Evolutionary conservation across 2,113 vertebrate genomes (phyloP), one percentile per base, ranked within the genome.

Genomic region (Mugil cephalus): DNA sequence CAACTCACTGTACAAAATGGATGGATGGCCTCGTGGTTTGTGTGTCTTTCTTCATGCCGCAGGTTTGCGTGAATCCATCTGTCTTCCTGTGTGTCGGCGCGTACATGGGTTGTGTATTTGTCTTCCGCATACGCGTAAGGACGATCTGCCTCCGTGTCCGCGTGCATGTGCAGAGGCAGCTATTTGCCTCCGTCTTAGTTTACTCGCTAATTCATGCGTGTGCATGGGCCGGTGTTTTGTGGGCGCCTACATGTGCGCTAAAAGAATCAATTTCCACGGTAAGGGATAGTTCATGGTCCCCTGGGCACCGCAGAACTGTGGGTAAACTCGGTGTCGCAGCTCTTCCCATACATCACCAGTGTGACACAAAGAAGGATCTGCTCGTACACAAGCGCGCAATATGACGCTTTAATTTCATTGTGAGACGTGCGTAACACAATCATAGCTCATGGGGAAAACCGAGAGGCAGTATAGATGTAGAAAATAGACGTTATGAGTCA

Each of bases 261-360:
- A 76, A 77, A 79, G 60, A 87, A 83, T 88, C 79, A 83, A 86
- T 88, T 91, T 84, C 83, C 82, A 74, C 78, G 68, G 52, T 65
- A 47, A 77, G 81, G 86, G 83, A 89, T 80, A 87, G 87, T 90
- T 88, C 80, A 90, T 63, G 88, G 88, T 88, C 76, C 80, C 77
- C 39, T 84, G 71, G 69, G 87, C 86, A 76, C 72, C 58, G 52
- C 24, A 54, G 67, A 81, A 91, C 82, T 54, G 50, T 84, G 77
- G 79, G 74, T 83, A 91, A 91, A 90, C 65, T 81, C 21, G 52
- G 79, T 88, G 87, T 91, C 85, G 87, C 74, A 88, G 80, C 77
- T 59, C 71, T 79, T 77, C 72, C 61, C 79, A 88, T 87, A 83
- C 38, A 89, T 88, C 87, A 88, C 69, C 73, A 56, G 61, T 63